Evolutionary conservation across 1,140 invertebrate species (phyloP).

Genomic region (Musca domestica): DNA sequence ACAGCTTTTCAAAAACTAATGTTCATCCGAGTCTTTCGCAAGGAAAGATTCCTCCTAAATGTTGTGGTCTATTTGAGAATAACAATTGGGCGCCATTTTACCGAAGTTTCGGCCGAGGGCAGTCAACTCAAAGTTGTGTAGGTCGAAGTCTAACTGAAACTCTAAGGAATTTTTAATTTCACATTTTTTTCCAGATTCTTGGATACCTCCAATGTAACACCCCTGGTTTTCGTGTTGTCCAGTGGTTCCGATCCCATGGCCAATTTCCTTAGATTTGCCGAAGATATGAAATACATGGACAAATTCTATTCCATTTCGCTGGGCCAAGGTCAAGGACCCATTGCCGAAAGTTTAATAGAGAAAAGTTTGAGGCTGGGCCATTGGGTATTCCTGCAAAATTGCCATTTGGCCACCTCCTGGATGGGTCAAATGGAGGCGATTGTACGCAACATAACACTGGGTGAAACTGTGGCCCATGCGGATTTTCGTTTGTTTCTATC

Average conservation of each 20-base stretch:
- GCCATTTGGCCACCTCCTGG: conserved; percentile 89
- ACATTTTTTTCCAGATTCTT: conserved; percentile 61
- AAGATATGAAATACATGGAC: conserved; percentile 73
- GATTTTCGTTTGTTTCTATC: conserved; percentile 84
- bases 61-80: conserved; percentile 74
- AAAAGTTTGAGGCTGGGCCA: conserved; percentile 67
- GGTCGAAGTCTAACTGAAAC: conserved; percentile 34
- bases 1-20: conserved; percentile 78
- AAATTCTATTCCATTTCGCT: conserved; percentile 81
- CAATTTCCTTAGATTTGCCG: conserved; percentile 74
- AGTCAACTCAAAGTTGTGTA: conserved; percentile 68
- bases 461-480: conserved; percentile 61
- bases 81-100: conserved; percentile 74
- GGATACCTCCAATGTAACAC: conserved; percentile 71
- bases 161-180: background rate
- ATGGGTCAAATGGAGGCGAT: conserved; percentile 75
- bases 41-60: conserved; percentile 79
- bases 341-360: conserved; percentile 80
- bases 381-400: conserved; percentile 90
- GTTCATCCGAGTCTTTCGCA: conserved; percentile 73
- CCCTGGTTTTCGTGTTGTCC: conserved; percentile 86
- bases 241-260: conserved; percentile 88
- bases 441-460: conserved; percentile 67
- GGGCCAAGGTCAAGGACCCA: conserved; percentile 84
- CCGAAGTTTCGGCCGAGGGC: conserved; percentile 68